Evolutionary conservation across 2,888 invertebrate genomes (phyloP).

Genomic region (Melangyna quadrimaculata): DNA sequence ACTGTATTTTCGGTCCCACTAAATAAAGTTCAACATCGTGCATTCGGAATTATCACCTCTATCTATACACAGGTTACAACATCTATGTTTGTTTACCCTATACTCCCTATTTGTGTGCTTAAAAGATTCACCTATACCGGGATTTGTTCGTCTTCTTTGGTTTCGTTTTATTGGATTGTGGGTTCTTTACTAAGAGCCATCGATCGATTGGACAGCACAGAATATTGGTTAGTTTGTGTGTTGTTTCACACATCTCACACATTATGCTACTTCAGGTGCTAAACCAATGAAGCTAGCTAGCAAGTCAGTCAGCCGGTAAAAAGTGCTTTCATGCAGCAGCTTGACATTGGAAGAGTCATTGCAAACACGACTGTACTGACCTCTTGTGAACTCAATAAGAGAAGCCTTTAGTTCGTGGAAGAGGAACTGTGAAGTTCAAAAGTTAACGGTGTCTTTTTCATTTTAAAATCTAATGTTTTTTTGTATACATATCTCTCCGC

Average conservation of each 20-base stretch:
- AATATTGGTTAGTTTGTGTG: conserved; percentile 6
- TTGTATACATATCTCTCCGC: not conserved
- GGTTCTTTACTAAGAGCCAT: conserved; percentile 27
- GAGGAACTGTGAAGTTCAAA: conserved; percentile 1
- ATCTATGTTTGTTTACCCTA: not conserved
- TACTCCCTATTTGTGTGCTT: not conserved
- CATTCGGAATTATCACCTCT: conserved; percentile 62
- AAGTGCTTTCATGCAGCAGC: conserved; percentile 20
- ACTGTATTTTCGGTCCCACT: conserved; percentile 57
- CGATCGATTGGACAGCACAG: not conserved
- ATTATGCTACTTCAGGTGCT: not conserved
- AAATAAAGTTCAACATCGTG: conserved; percentile 70
- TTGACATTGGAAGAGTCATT: conserved; percentile 60
- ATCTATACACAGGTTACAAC: not conserved
- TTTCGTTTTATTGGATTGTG: conserved; percentile 27
- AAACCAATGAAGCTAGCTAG: not conserved
- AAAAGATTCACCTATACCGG: not conserved
- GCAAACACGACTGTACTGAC: conserved; percentile 58
- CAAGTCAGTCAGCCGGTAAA: conserved; percentile 33
- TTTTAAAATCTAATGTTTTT: not conserved
- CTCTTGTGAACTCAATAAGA: conserved; percentile 52
- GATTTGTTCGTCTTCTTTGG: conserved; percentile 18
- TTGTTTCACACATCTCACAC: conserved; percentile 14
- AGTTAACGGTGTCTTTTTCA: not conserved
- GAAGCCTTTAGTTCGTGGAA: not conserved